phyloP scores from a whole-genome alignment of 1,140 invertebrate genomes.

The Marisa cornuarietis region DNA sequence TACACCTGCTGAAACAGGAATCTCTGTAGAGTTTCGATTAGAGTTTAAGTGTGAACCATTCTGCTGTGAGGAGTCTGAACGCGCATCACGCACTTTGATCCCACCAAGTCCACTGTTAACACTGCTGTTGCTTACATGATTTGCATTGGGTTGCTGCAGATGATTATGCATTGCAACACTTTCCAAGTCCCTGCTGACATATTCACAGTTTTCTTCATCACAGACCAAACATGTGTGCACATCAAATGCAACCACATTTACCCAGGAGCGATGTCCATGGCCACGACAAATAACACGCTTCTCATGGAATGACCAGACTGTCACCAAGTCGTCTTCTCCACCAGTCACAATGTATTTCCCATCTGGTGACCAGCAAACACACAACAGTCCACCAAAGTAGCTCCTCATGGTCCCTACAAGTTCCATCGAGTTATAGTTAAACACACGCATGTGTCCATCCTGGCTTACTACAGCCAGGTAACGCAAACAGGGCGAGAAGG shows the following conservation, averaged over 20 bases:
- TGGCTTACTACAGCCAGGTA: conserved; percentile 85
- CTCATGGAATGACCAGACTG: conserved; percentile 95
- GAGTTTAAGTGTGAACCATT: conserved; percentile 32
- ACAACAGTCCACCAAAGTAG: conserved; percentile 94
- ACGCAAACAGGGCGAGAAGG: conserved; percentile 93
- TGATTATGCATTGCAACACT: conserved; percentile 35
- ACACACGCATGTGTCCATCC: conserved; percentile 95
- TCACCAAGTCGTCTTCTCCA: conserved; percentile 98
- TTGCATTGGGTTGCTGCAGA: conserved; percentile 27
- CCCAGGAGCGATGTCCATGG: conserved; percentile 94
- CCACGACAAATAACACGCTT: conserved; percentile 93
- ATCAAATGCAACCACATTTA: conserved; percentile 94
- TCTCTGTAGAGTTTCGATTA: conserved; percentile 36
- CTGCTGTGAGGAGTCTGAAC: conserved; percentile 25
- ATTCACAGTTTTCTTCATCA: conserved; percentile 51
- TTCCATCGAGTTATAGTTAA: conserved; percentile 98
- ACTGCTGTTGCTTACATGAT: conserved; percentile 16
- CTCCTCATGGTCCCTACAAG: conserved; percentile 82
- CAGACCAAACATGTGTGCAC: conserved; percentile 78
- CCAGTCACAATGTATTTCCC: conserved; percentile 94
- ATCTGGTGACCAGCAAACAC: conserved; percentile 98
- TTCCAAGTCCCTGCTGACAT: conserved; percentile 30
- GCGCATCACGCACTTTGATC: conserved; percentile 9
- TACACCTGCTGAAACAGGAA: conserved; percentile 9
- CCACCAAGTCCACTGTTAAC: neutral